phyloP scores from a whole-genome alignment of 2,113 vertebrate species.

The Speoplatyrhinus poulsoni region DNA sequence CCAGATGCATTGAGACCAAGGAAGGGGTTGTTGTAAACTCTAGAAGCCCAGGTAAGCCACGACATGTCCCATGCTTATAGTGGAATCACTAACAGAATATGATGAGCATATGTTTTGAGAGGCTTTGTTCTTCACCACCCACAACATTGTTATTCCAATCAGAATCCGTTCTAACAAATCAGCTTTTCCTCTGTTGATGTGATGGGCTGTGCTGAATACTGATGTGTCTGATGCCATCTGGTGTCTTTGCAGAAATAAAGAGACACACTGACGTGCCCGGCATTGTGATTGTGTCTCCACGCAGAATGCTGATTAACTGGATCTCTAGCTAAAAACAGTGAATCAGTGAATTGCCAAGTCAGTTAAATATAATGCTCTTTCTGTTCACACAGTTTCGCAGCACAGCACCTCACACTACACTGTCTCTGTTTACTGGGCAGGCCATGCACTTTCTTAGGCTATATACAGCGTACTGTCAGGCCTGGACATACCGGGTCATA shows the following conservation, averaged over 20 bases:
- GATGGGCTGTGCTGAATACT: slow-evolving; percentile 27
- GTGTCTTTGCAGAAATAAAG: neutral
- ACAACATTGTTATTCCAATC: slow-evolving; percentile 21
- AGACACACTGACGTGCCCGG: neutral
- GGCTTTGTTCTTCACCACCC: neutral
- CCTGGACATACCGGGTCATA: no score
- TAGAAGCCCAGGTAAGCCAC: neutral
- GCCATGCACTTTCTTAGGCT: slow-evolving; percentile 43
- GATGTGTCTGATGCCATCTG: slow-evolving; percentile 19
- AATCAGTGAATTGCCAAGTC: no score
- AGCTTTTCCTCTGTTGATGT: slow-evolving; percentile 20
- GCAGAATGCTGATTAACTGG: neutral
- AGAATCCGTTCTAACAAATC: slow-evolving; percentile 18
- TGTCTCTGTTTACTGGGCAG: neutral
- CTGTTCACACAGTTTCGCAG: neutral
- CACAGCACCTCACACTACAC: neutral
- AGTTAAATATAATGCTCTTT: neutral
- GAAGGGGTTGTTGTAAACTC: neutral
- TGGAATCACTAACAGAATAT: neutral
- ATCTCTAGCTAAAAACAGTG: neutral
- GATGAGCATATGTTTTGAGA: slow-evolving; percentile 20
- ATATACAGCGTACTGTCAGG: no score
- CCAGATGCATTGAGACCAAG: no score
- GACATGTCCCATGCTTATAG: neutral
- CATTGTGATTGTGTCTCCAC: neutral